These are phyloP conservation scores for Periphyllus acericola DNA, from an alignment of 2,888 invertebrate species.

Conservation along the genomic window DNA sequence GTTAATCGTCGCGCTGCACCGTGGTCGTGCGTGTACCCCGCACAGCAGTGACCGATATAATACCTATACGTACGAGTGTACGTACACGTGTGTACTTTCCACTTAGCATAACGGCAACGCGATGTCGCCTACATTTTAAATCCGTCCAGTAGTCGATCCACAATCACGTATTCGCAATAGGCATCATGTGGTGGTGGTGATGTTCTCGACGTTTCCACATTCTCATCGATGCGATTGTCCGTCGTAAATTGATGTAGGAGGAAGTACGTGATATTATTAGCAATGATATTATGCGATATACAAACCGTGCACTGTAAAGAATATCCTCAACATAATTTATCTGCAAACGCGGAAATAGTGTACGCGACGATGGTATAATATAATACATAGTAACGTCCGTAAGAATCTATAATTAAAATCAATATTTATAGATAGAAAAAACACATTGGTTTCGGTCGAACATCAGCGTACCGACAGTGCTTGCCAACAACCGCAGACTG, in stretches of 20 bases:
- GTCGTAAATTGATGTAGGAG: slow-evolving; percentile 23
- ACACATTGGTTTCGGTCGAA: neutral
- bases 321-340: neutral
- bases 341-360: slow-evolving; percentile 16
- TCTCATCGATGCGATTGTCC: neutral
- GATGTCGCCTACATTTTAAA: neutral
- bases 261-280: slow-evolving; percentile 27
- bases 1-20: no score
- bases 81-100: neutral
- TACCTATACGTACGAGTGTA: no score
- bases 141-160: neutral
- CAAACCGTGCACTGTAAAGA: neutral
- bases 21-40: no score
- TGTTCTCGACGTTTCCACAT: neutral
- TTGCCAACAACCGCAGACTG: neutral
- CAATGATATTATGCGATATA: neutral
- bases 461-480: no score
- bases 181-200: neutral
- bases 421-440: neutral
- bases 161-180: neutral
- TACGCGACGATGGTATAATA: neutral
- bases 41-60: no score
- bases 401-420: neutral
- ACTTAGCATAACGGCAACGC: neutral
- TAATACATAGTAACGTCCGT: neutral